A percentile compares a stretch with the other conserved stretches of the same genome.
phyloP scores from a whole-genome alignment of 1,140 invertebrate genomes.

The Drosophila littoralis region DNA sequence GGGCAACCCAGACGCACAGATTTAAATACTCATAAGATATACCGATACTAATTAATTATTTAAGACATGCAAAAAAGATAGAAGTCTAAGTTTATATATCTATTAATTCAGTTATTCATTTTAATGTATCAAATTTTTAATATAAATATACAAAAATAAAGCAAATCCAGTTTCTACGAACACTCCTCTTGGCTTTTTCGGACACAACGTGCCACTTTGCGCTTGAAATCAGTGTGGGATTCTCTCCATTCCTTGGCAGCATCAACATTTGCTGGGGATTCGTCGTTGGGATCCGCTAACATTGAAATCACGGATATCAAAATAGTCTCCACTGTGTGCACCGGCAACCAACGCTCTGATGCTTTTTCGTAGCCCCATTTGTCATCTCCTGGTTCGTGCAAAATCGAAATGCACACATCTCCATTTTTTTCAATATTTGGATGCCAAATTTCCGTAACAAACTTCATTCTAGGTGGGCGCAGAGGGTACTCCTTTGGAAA shows the following conservation, averaged over 20 bases:
- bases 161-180: slow-evolving; percentile 74
- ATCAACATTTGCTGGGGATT: slow-evolving; percentile 99
- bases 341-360: slow-evolving; percentile 98
- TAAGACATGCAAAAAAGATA: not conserved
- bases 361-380: slow-evolving; percentile 99
- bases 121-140: slow-evolving; percentile 83
- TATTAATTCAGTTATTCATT: slow-evolving; percentile 72
- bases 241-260: slow-evolving; percentile 99
- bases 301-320: slow-evolving; percentile 99
- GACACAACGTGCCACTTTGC: slow-evolving; percentile 98
- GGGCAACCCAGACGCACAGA: too few species aligned
- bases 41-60: too few species aligned
- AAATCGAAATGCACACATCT: slow-evolving; percentile 99
- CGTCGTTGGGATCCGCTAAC: slow-evolving; percentile 99
- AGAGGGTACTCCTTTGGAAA: slow-evolving; percentile 99
- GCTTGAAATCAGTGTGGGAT: slow-evolving; percentile 98
- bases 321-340: slow-evolving; percentile 99
- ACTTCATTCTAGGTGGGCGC: slow-evolving; percentile 99
- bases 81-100: slow-evolving; percentile 31
- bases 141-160: slow-evolving; percentile 84
- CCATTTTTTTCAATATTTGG: slow-evolving; percentile 99
- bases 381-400: slow-evolving; percentile 99
- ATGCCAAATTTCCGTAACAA: slow-evolving; percentile 99
- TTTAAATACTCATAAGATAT: too few species aligned
- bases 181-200: slow-evolving; percentile 99